A percentile compares a stretch with the other conserved stretches of the same genome.
Conservation (phyloP, 2,888 invertebrate genomes). For the Aphidoletes aphidimyza region DNA sequence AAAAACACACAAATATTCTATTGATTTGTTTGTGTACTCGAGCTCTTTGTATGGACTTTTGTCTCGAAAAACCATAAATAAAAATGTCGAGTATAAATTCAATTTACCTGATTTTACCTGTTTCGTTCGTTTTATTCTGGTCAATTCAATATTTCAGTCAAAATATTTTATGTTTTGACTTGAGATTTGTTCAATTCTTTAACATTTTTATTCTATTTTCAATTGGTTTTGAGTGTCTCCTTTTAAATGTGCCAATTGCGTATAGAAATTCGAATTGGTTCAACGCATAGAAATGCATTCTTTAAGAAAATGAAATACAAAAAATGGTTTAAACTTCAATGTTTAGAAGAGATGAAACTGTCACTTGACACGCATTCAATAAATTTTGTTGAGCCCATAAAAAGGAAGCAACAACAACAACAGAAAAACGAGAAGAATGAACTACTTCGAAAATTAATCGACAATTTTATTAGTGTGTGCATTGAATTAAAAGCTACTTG, state of each 20-base stretch:
- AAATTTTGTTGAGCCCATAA: not conserved
- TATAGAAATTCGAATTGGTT: too few species aligned
- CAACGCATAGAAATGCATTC: too few species aligned
- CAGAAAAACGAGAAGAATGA: too few species aligned
- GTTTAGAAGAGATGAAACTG: not conserved
- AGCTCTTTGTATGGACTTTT: not conserved
- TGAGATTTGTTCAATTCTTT: too few species aligned
- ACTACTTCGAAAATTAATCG: too few species aligned
- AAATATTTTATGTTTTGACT: conserved; percentile 16
- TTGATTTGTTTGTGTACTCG: conserved; percentile 5
- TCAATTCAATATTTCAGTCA: conserved; percentile 15
- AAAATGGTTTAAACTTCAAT: too few species aligned
- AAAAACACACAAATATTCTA: conserved; percentile 2
- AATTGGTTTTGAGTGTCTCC: too few species aligned
- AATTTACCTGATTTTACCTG: conserved; percentile 47
- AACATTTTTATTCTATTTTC: not conserved
- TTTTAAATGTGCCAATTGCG: too few species aligned
- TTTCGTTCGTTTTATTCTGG: not conserved
- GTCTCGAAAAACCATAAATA: conserved; percentile 51
- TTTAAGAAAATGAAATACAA: too few species aligned
- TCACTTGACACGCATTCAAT: conserved; percentile 6
- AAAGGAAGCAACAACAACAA: too few species aligned
- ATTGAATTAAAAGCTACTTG: too few species aligned
- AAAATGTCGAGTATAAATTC: not conserved
- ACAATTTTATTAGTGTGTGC: too few species aligned